phyloP scores from a whole-genome alignment of 2,113 vertebrate genomes.

The Dunckerocampus dactyliophorus region DNA sequence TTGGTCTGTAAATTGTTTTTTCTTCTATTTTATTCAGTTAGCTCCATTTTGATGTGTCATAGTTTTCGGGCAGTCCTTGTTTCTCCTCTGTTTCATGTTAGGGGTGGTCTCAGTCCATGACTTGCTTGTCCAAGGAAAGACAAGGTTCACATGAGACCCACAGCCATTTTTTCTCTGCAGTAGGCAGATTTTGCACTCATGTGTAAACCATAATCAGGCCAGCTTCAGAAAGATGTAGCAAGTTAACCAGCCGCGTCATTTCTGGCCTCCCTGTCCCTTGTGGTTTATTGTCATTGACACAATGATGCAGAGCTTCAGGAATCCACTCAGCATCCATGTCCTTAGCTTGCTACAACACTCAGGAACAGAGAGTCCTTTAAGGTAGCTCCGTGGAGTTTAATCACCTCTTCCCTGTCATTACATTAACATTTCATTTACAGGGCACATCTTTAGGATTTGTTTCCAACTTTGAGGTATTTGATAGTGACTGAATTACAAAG shows the following conservation, averaged over 20 bases:
- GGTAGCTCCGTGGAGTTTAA: slow-evolving; percentile 22
- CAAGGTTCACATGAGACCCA: slow-evolving; percentile 58
- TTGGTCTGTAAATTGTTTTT: slow-evolving; percentile 31
- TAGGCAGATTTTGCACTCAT: slow-evolving; percentile 61
- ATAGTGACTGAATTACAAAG: slow-evolving; percentile 11
- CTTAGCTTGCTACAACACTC: slow-evolving; percentile 23
- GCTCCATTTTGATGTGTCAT: slow-evolving; percentile 28
- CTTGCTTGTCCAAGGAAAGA: slow-evolving; percentile 54
- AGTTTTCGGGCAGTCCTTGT: slow-evolving; percentile 34
- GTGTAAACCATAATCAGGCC: slow-evolving; percentile 66
- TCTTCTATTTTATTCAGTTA: slow-evolving; percentile 13
- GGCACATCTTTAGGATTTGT: slow-evolving; percentile 11
- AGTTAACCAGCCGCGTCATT: slow-evolving; percentile 57
- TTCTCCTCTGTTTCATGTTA: slow-evolving; percentile 41
- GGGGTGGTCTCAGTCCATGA: slow-evolving; percentile 66
- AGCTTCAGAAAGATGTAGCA: slow-evolving; percentile 60
- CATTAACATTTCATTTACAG: slow-evolving; percentile 27
- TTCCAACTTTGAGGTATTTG: slow-evolving; percentile 15
- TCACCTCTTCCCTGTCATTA: slow-evolving; percentile 24
- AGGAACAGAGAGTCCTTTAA: slow-evolving; percentile 15
- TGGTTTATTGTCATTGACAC: slow-evolving; percentile 62
- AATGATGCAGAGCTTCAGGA: slow-evolving; percentile 49
- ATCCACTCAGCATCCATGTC: slow-evolving; percentile 36
- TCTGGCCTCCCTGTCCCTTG: slow-evolving; percentile 47
- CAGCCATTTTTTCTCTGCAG: slow-evolving; percentile 52